Evolutionary conservation across 2,113 vertebrate species (phyloP).

Genomic region (Anguilla rostrata): DNA sequence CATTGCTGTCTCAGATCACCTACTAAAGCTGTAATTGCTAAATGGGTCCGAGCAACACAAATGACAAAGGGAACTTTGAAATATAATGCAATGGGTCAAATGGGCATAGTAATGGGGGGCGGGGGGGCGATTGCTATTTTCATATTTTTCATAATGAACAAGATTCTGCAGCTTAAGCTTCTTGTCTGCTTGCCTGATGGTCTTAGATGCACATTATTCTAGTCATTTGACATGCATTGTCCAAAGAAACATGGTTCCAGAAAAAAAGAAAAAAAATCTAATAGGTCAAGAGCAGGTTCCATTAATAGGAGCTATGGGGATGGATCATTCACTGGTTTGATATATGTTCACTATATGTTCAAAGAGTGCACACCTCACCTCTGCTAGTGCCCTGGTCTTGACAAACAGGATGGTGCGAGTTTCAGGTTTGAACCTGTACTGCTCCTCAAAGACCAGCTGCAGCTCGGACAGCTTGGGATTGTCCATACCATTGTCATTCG

Average conservation of each 20-base stretch:
- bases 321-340: background rate
- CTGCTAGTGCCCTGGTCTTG: constrained; percentile 16
- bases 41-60: background rate
- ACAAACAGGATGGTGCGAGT: constrained; percentile 15
- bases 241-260: background rate
- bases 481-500: background rate
- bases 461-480: constrained; percentile 7
- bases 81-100: background rate
- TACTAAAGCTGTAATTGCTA: background rate
- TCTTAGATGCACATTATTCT: too few species aligned
- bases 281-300: background rate
- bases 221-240: too few species aligned
- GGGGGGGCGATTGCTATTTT: background rate
- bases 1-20: background rate
- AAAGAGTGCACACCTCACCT: background rate
- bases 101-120: background rate
- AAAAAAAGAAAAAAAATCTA: background rate
- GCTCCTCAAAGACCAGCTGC: background rate
- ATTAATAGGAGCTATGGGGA: background rate
- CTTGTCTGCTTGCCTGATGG: too few species aligned
- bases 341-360: background rate
- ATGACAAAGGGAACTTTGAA: background rate
- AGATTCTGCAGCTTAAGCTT: too few species aligned
- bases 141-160: background rate
- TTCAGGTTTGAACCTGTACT: background rate